phyloP scores from a whole-genome alignment of 2,888 invertebrate genomes.

The Epistrophella euchroma region DNA sequence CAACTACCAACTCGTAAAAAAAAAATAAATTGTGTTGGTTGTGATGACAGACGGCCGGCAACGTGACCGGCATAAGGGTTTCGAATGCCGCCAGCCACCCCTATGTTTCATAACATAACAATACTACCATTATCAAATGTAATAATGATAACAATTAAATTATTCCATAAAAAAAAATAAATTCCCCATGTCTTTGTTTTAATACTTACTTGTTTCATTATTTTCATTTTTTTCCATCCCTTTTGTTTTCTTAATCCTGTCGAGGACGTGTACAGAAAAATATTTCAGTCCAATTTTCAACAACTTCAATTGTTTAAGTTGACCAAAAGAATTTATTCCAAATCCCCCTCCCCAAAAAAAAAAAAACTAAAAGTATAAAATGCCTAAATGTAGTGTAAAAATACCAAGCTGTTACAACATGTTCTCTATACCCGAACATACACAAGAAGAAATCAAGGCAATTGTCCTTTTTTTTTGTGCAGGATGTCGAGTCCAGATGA shows the following conservation, averaged over 20 bases:
- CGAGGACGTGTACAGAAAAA: slow-evolving; percentile 12
- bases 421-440: slow-evolving; percentile 6
- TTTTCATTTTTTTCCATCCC: not conserved
- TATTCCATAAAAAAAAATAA: not conserved
- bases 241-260: slow-evolving; percentile 6
- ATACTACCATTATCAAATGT: not conserved
- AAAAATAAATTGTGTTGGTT: not conserved
- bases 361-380: slow-evolving; percentile 11
- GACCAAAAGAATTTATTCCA: slow-evolving; percentile 9
- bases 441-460: slow-evolving; percentile 37
- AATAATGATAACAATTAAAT: slow-evolving; percentile 22
- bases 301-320: slow-evolving; percentile 47
- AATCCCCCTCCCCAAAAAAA: not conserved
- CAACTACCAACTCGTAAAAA: not conserved
- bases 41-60: not conserved
- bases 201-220: not conserved
- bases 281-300: slow-evolving; percentile 19
- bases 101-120: not conserved
- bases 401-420: slow-evolving; percentile 34
- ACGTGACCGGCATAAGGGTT: not conserved
- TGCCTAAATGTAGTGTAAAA: slow-evolving; percentile 43
- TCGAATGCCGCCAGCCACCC: not conserved
- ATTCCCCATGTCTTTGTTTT: slow-evolving; percentile 17
- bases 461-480: slow-evolving; percentile 31
- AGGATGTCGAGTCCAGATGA: slow-evolving; percentile 1